These are phyloP conservation scores for Anniella stebbinsi DNA, from an alignment of 2,797 vertebrate species.

Conservation along the genomic window DNA sequence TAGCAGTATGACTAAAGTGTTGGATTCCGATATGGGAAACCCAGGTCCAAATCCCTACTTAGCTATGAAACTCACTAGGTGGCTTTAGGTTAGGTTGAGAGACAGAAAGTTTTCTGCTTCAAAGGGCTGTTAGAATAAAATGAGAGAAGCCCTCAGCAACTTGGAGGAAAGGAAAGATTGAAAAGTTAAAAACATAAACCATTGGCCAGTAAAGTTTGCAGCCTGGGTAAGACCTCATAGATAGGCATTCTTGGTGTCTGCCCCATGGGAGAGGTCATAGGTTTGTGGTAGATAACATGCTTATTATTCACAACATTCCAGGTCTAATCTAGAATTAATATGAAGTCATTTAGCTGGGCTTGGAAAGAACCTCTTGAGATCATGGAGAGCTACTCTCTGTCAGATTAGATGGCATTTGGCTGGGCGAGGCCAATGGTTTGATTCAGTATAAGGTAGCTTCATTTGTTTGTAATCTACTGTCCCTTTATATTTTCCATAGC, in stretches of 20 bases:
- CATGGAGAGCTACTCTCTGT: neutral
- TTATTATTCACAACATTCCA: neutral
- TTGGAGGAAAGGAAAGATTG: neutral
- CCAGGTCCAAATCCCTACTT: neutral
- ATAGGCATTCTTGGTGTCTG: neutral
- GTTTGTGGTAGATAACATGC: too few species aligned
- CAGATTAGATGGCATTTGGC: neutral
- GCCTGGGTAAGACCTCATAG: neutral
- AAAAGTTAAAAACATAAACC: neutral
- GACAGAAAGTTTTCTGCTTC: neutral
- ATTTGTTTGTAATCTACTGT: neutral
- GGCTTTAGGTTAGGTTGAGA: neutral
- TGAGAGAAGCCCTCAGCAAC: neutral
- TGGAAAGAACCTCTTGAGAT: neutral
- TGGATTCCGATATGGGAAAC: neutral
- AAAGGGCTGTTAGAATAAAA: neutral
- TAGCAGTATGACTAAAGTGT: neutral
- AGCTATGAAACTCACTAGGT: neutral
- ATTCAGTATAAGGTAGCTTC: neutral
- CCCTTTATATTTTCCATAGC: neutral
- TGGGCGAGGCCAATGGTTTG: neutral
- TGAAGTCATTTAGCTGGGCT: neutral
- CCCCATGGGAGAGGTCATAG: neutral
- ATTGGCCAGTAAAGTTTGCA: neutral
- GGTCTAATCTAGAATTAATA: neutral